These are phyloP conservation scores for Donacobius atricapilla DNA, from an alignment of 2,113 vertebrate genomes.

Conservation along the genomic window DNA sequence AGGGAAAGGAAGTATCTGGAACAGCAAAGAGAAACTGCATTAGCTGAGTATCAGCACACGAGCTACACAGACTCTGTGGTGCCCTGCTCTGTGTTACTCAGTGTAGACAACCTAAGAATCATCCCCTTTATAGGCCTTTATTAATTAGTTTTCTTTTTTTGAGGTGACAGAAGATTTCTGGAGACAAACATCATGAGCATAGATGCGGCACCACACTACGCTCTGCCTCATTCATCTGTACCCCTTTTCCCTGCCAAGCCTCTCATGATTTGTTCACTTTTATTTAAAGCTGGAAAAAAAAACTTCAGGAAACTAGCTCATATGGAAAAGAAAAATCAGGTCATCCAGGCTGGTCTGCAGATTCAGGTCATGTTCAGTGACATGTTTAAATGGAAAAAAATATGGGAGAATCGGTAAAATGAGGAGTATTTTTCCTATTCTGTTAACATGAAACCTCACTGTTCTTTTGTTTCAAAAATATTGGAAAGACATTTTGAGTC, in stretches of 20 bases:
- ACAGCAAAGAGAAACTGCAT: not conserved
- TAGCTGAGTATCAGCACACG: not conserved
- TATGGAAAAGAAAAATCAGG: constrained; percentile 3
- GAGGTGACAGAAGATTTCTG: not conserved
- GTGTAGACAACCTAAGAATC: not conserved
- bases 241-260: not conserved
- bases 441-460: not conserved
- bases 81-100: not conserved
- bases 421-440: not conserved
- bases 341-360: not conserved
- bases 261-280: not conserved
- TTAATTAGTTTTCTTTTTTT: not conserved
- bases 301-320: not conserved
- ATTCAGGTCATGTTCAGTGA: constrained; percentile 16
- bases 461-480: not conserved
- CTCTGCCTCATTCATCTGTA: not conserved
- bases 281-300: not conserved
- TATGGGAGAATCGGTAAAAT: not conserved
- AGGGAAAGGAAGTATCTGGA: not conserved
- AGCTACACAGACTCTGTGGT: not conserved
- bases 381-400: constrained; percentile 27
- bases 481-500: not conserved
- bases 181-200: not conserved
- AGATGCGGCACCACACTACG: not conserved
- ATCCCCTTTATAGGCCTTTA: not conserved